Conservation (phyloP, 1,140 invertebrate genomes). For the Drusus annulatus region DNA sequence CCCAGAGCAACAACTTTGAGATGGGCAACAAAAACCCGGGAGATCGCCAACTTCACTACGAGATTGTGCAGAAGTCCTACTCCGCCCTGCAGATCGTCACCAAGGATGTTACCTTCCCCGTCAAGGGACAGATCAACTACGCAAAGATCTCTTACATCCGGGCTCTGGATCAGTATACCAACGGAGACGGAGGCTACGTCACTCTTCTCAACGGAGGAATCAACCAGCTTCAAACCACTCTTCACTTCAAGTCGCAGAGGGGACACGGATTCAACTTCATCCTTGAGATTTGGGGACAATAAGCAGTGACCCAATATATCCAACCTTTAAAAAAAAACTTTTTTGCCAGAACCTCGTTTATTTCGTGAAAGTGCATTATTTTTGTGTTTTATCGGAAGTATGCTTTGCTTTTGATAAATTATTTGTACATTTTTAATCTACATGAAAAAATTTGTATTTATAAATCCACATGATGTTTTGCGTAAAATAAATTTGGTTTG, state of each 20-base stretch:
- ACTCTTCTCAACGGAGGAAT: constrained; percentile 66
- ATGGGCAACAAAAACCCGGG: constrained; percentile 44
- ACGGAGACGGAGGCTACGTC: constrained; percentile 71
- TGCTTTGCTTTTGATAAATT: no score
- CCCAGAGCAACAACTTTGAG: constrained; percentile 54
- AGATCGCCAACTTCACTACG: constrained; percentile 61
- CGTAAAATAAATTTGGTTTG: no score
- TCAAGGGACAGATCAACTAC: constrained; percentile 50
- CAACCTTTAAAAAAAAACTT: no score
- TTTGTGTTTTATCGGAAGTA: no score
- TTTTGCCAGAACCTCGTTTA: no score
- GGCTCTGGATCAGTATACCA: constrained; percentile 67
- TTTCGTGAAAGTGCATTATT: no score
- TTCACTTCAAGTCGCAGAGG: constrained; percentile 72
- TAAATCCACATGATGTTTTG: no score
- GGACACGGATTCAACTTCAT: constrained; percentile 71
- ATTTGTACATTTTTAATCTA: no score
- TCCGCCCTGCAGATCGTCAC: constrained; percentile 63
- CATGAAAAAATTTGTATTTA: no score
- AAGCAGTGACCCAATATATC: not conserved
- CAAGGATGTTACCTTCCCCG: constrained; percentile 60
- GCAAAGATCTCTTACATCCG: constrained; percentile 71
- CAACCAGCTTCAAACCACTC: constrained; percentile 63
- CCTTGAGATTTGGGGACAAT: constrained; percentile 68
- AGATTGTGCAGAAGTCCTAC: constrained; percentile 65